A percentile compares a stretch with the other conserved stretches of the same genome.
Evolutionary conservation across 92 coral and sea anemone species (phyloP).

Genomic region (Porites rus): DNA sequence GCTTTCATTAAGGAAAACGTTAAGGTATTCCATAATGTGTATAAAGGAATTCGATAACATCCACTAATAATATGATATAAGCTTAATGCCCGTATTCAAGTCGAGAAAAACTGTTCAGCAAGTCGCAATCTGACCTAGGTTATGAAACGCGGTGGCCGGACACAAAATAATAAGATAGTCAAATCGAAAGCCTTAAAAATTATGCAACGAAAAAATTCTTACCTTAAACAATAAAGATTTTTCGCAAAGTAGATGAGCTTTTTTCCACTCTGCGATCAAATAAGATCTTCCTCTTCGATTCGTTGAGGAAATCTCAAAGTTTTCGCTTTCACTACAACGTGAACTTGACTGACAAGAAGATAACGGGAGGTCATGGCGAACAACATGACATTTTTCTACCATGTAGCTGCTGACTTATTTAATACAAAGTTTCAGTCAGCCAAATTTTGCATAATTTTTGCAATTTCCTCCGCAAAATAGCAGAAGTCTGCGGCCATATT

Average conservation of each 20-base stretch:
- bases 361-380: slow-evolving; percentile 16
- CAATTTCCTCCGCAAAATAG: slow-evolving; percentile 38
- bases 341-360: slow-evolving; percentile 2
- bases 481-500: slow-evolving; percentile 75
- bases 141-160: neutral
- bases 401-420: neutral
- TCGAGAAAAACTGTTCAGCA: neutral
- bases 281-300: slow-evolving; percentile 8
- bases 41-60: no score
- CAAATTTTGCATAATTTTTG: slow-evolving; percentile 29
- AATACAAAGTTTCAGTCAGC: slow-evolving; percentile 7
- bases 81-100: no score
- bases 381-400: neutral
- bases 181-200: neutral
- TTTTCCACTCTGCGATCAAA: slow-evolving; percentile 21
- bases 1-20: no score
- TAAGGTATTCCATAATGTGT: no score
- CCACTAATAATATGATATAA: no score
- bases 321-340: slow-evolving; percentile 24
- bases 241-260: slow-evolving; percentile 1
- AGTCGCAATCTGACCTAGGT: neutral
- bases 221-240: slow-evolving; percentile 18
- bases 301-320: neutral
- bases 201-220: neutral
- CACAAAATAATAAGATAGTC: neutral